Evolutionary conservation across 2,888 invertebrate species (phyloP).

Genomic region (Thalpophila matura): DNA sequence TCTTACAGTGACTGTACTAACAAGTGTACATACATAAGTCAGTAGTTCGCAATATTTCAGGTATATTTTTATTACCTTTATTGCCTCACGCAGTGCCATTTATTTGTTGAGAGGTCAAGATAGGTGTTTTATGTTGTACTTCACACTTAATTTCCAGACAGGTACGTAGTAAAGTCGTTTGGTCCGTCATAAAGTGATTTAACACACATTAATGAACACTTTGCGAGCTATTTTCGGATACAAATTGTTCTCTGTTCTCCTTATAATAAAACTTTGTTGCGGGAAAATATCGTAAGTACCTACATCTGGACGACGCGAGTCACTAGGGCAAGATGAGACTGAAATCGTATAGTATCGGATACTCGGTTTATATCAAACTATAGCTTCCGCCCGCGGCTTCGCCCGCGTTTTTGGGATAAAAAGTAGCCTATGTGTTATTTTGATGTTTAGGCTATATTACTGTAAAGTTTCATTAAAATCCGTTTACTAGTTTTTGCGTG

Average conservation of each 20-base stretch:
- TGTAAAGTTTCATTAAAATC: no score
- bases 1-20: no score
- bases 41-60: conserved; percentile 20
- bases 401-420: no score
- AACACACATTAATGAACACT: conserved; percentile 53
- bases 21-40: not conserved
- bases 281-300: not conserved
- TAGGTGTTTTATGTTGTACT: conserved; percentile 44
- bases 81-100: conserved; percentile 34
- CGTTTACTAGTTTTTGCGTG: no score
- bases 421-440: no score
- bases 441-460: no score
- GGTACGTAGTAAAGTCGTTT: conserved; percentile 50
- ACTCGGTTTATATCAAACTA: no score
- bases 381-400: no score
- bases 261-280: not conserved
- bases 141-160: conserved; percentile 40
- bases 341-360: no score
- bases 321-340: no score
- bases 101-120: conserved; percentile 53
- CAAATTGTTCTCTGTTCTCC: conserved; percentile 18
- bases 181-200: conserved; percentile 48
- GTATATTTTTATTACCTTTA: conserved; percentile 51
- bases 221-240: conserved; percentile 38
- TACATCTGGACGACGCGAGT: no score